phyloP scores from a whole-genome alignment of 64 coral and sea anemone species.

The Stichodactyla mertensii region DNA sequence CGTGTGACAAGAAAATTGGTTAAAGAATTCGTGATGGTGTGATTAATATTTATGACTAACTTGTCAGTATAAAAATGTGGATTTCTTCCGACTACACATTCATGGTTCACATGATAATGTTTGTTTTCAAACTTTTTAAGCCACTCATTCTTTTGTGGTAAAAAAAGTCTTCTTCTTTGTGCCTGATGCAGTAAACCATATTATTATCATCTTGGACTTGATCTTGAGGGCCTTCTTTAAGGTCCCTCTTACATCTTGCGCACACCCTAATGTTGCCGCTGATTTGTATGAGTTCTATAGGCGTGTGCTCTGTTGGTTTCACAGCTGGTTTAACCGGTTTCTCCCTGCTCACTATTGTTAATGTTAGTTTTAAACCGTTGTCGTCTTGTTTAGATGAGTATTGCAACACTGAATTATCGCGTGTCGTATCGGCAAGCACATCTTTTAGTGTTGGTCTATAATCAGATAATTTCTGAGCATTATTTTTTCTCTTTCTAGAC shows the following conservation, averaged over 20 bases:
- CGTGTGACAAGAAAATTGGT: no score
- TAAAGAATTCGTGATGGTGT: no score
- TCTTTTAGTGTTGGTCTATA: no score
- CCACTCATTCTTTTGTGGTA: constrained; percentile 29
- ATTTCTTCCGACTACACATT: no score
- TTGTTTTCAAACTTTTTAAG: constrained; percentile 54
- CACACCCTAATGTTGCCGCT: constrained; percentile 44
- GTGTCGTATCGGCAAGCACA: no score
- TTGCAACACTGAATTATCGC: no score
- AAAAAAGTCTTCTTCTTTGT: constrained; percentile 35
- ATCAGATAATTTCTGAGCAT: no score
- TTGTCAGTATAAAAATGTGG: no score
- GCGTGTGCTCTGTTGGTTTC: background rate
- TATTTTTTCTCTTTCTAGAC: no score
- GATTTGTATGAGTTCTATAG: constrained; percentile 35
- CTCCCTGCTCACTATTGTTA: background rate
- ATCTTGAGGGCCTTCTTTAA: constrained; percentile 19
- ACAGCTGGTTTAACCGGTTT: constrained; percentile 24
- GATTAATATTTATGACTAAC: no score
- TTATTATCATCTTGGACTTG: background rate
- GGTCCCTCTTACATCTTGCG: constrained; percentile 22
- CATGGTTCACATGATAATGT: background rate
- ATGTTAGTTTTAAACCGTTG: no score
- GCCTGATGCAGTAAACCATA: constrained; percentile 33
- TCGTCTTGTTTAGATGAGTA: no score